Evolutionary conservation across 1,140 invertebrate species (phyloP).

Genomic region (Drosophila saltans): DNA sequence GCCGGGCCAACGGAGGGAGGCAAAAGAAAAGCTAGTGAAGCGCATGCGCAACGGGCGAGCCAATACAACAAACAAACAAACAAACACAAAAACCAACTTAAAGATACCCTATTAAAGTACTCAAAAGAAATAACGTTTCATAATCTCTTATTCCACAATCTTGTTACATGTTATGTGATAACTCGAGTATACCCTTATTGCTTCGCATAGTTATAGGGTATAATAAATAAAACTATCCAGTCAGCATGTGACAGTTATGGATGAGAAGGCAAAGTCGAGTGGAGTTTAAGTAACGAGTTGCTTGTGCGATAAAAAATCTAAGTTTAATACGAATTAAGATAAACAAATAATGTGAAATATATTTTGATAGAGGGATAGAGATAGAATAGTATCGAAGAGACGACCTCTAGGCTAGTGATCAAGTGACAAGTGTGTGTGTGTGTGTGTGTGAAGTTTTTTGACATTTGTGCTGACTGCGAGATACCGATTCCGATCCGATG

Average conservation of each 20-base stretch:
- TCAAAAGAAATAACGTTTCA: no score
- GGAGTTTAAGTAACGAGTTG: slow-evolving; percentile 68
- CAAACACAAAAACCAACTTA: neutral
- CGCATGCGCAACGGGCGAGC: slow-evolving; percentile 44
- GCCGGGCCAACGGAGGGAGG: slow-evolving; percentile 10
- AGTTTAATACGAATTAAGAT: slow-evolving; percentile 74
- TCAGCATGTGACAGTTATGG: slow-evolving; percentile 73
- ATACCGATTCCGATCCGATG: slow-evolving; percentile 33
- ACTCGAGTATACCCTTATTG: neutral
- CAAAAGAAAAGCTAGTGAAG: neutral
- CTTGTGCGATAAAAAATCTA: slow-evolving; percentile 72
- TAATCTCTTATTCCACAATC: no score
- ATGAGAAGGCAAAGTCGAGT: slow-evolving; percentile 53
- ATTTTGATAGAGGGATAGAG: slow-evolving; percentile 16
- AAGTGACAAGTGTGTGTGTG: slow-evolving; percentile 72
- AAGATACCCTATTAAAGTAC: neutral
- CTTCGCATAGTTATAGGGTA: neutral
- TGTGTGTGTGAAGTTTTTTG: slow-evolving; percentile 38
- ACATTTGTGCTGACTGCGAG: slow-evolving; percentile 65
- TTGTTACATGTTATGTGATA: neutral
- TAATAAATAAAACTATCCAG: slow-evolving; percentile 47
- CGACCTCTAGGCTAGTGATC: slow-evolving; percentile 66
- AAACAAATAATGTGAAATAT: slow-evolving; percentile 67
- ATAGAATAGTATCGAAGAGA: neutral
- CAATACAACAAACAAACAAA: slow-evolving; percentile 66